phyloP scores from a whole-genome alignment of 2,797 vertebrate species.

The Argyrosomus regius region DNA sequence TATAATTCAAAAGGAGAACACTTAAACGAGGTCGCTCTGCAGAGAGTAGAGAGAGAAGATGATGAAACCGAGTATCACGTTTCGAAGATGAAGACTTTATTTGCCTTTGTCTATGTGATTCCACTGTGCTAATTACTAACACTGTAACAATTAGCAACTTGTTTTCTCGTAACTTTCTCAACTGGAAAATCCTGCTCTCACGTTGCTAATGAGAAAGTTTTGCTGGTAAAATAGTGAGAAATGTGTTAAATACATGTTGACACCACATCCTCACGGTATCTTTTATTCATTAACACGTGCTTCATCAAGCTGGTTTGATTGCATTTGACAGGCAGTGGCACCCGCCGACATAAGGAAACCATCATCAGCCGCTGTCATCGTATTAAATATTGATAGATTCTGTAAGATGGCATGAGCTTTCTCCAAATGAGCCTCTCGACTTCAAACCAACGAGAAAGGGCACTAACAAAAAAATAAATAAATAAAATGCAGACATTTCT shows the following conservation, averaged over 20 bases:
- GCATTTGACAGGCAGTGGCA: no score
- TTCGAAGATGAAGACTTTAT: constrained; percentile 39
- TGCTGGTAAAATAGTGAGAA: constrained; percentile 8
- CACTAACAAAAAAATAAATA: no score
- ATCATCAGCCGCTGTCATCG: no score
- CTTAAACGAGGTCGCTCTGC: not conserved
- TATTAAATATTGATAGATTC: no score
- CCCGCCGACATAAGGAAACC: no score
- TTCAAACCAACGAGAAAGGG: no score
- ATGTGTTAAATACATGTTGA: constrained; percentile 6
- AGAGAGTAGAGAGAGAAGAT: not conserved
- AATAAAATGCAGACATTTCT: no score
- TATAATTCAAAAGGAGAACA: constrained; percentile 14
- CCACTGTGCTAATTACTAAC: constrained; percentile 48
- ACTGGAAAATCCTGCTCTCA: constrained; percentile 37
- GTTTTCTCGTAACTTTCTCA: constrained; percentile 41
- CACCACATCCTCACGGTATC: not conserved
- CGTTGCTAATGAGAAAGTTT: constrained; percentile 1
- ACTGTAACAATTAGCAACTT: constrained; percentile 51
- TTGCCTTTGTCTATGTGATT: constrained; percentile 49
- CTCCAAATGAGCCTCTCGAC: no score
- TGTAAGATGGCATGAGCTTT: no score
- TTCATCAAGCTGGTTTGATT: no score
- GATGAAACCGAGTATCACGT: not conserved
- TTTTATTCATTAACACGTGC: not conserved